Evolutionary conservation across 2,888 invertebrate genomes (phyloP).

Genomic region (Trissolcus japonicus): DNA sequence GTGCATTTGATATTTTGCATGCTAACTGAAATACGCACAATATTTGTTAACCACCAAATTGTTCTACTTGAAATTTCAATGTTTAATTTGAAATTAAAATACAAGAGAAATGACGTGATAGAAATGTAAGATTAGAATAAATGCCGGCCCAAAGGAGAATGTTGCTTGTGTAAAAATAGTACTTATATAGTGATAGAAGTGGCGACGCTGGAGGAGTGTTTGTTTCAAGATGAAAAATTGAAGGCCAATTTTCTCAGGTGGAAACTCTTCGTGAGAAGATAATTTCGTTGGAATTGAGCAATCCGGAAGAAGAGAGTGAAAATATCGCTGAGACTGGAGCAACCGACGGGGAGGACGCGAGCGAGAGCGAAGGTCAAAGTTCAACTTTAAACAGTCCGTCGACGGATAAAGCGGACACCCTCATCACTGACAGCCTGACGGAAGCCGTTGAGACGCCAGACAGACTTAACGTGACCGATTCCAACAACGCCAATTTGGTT

Average conservation of each 20-base stretch:
- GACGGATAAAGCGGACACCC: constrained; percentile 77
- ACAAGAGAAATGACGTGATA: too few species aligned
- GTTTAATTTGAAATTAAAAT: too few species aligned
- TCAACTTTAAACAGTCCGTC: constrained; percentile 71
- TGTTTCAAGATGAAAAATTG: neutral
- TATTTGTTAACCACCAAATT: constrained; percentile 11
- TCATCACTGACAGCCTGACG: constrained; percentile 79
- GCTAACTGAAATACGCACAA: constrained; percentile 1
- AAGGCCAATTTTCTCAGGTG: constrained; percentile 80
- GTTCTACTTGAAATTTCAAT: too few species aligned
- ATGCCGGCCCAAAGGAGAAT: too few species aligned
- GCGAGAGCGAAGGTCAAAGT: constrained; percentile 74
- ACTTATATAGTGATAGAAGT: too few species aligned
- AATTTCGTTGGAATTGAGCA: constrained; percentile 90
- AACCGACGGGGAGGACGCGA: constrained; percentile 68
- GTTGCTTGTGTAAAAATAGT: too few species aligned
- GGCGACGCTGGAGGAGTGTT: neutral
- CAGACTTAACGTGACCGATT: constrained; percentile 71
- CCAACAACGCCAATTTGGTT: constrained; percentile 62
- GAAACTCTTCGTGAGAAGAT: constrained; percentile 95
- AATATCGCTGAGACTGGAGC: constrained; percentile 70
- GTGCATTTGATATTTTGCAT: constrained; percentile 41
- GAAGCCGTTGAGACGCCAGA: constrained; percentile 78
- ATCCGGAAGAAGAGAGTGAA: constrained; percentile 79
- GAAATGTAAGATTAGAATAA: too few species aligned